Conservation (phyloP, 2,113 vertebrate species). For the Ophthalmolycus amberensis region DNA sequence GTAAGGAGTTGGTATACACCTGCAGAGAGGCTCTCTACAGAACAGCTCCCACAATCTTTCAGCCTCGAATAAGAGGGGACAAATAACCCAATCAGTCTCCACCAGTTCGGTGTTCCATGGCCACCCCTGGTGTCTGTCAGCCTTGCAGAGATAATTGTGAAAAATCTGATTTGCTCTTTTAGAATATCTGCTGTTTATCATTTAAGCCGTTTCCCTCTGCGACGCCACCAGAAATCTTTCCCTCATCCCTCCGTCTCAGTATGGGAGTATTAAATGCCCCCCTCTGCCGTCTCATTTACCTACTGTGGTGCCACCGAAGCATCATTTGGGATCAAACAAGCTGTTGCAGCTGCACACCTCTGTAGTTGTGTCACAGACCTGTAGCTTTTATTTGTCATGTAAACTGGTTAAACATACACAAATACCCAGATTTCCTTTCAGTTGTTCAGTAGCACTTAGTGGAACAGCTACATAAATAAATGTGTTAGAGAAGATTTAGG, state of each 20-base stretch:
- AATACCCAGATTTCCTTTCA: slow-evolving; percentile 20
- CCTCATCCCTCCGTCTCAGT: slow-evolving; percentile 51
- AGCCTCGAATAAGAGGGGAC: slow-evolving; percentile 91
- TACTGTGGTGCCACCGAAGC: slow-evolving; percentile 50
- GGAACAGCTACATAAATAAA: slow-evolving; percentile 23
- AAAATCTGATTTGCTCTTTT: slow-evolving; percentile 94
- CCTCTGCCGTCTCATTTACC: slow-evolving; percentile 75
- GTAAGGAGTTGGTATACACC: slow-evolving; percentile 72
- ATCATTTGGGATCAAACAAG: slow-evolving; percentile 35
- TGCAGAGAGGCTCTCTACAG: slow-evolving; percentile 88
- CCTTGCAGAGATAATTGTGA: slow-evolving; percentile 98
- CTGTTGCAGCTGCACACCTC: neutral
- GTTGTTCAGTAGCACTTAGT: slow-evolving; percentile 25
- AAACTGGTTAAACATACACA: slow-evolving; percentile 29
- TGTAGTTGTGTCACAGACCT: slow-evolving; percentile 3
- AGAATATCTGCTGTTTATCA: slow-evolving; percentile 88
- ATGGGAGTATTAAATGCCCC: slow-evolving; percentile 64
- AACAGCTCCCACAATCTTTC: slow-evolving; percentile 88
- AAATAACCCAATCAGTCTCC: slow-evolving; percentile 96
- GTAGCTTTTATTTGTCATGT: slow-evolving; percentile 5
- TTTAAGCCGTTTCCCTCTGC: slow-evolving; percentile 72
- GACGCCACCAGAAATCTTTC: slow-evolving; percentile 32
- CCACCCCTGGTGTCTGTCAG: slow-evolving; percentile 90
- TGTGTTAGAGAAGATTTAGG: neutral
- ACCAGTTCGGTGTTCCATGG: slow-evolving; percentile 86